Conservation (phyloP, 2,888 invertebrate genomes). For the Lacanobia oleracea region DNA sequence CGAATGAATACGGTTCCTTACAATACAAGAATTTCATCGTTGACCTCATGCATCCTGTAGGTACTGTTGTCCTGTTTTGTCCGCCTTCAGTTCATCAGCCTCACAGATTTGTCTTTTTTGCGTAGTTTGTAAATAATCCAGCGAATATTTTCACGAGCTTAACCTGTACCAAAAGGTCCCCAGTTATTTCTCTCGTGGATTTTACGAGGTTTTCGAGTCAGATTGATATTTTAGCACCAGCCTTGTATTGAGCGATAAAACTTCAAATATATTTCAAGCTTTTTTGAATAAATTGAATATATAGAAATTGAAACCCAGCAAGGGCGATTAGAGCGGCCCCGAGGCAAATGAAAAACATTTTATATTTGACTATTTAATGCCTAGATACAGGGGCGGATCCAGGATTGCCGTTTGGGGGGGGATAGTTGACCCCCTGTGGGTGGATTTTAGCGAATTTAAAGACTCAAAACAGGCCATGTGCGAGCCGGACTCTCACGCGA, state of each 20-base stretch:
- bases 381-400: not conserved
- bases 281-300: slow-evolving; percentile 45
- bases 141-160: slow-evolving; percentile 6
- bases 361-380: slow-evolving; percentile 21
- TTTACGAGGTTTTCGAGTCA: slow-evolving; percentile 34
- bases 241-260: slow-evolving; percentile 24
- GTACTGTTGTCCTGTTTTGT: not conserved
- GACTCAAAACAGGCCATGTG: too few species aligned
- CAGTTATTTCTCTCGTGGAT: slow-evolving; percentile 32
- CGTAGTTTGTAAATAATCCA: slow-evolving; percentile 3
- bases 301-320: slow-evolving; percentile 31
- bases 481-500: too few species aligned
- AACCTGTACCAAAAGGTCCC: slow-evolving; percentile 21
- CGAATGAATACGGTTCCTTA: not conserved
- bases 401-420: too few species aligned
- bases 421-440: too few species aligned
- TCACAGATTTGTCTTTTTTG: not conserved
- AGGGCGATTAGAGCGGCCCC: slow-evolving; percentile 23
- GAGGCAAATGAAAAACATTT: slow-evolving; percentile 35
- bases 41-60: not conserved
- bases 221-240: slow-evolving; percentile 49
- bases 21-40: too few species aligned
- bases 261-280: slow-evolving; percentile 50
- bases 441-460: too few species aligned
- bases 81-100: too few species aligned